Conservation (phyloP, 2,113 vertebrate species). For the Falco punctatus region DNA sequence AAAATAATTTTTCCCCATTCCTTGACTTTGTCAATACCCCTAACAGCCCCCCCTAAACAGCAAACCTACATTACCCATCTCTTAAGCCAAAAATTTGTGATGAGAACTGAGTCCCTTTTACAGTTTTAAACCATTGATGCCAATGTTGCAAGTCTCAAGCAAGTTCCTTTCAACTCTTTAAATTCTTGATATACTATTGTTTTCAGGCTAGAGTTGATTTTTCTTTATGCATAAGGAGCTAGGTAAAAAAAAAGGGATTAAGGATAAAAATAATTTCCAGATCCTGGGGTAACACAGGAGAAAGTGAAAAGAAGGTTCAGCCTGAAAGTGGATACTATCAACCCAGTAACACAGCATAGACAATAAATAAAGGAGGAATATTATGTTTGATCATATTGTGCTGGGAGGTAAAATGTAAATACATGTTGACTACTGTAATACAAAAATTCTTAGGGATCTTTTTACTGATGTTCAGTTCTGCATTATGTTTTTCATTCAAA, state of each 20-base stretch:
- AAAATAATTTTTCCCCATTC: neutral
- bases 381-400: neutral
- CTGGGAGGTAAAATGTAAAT: neutral
- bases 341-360: neutral
- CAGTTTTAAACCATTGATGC: neutral
- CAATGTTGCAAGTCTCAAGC: neutral
- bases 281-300: neutral
- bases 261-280: neutral
- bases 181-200: neutral
- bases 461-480: neutral
- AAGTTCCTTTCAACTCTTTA: neutral
- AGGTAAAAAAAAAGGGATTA: neutral
- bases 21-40: neutral
- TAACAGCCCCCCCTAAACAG: neutral
- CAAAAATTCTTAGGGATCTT: neutral
- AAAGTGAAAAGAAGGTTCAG: neutral
- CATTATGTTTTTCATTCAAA: neutral
- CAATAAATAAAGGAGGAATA: neutral
- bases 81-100: neutral
- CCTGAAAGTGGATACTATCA: neutral
- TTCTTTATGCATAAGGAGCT: neutral
- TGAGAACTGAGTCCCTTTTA: neutral
- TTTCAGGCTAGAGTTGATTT: neutral
- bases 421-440: neutral
- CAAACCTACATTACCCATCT: neutral